phyloP scores from a whole-genome alignment of 2,888 invertebrate genomes.

The Thera britannica region DNA sequence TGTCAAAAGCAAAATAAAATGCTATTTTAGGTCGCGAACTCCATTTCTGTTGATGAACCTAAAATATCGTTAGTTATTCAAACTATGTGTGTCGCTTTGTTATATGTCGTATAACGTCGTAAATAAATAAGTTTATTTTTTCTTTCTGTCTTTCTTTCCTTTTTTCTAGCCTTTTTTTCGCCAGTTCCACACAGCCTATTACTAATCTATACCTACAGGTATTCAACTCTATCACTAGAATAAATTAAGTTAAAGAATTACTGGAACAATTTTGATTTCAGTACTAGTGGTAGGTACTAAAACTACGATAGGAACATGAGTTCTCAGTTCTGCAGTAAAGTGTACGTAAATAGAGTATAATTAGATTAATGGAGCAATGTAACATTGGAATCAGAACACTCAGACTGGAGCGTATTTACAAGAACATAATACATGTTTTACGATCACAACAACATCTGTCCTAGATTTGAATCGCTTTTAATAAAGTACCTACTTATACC shows the following conservation, averaged over 20 bases:
- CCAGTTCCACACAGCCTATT: no score
- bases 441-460: slow-evolving; percentile 50
- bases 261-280: neutral
- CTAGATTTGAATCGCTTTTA: slow-evolving; percentile 45
- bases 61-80: no score
- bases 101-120: no score
- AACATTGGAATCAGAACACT: slow-evolving; percentile 43
- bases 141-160: no score
- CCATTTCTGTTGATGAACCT: no score
- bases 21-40: no score
- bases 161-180: no score
- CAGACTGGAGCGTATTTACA: slow-evolving; percentile 50
- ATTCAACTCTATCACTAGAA: no score
- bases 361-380: slow-evolving; percentile 32
- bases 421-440: slow-evolving; percentile 54
- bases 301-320: slow-evolving; percentile 1
- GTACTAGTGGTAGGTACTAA: neutral
- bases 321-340: slow-evolving; percentile 8
- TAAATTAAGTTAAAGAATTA: neutral
- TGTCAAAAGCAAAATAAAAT: no score
- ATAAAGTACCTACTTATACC: neutral
- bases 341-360: slow-evolving; percentile 21
- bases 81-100: no score
- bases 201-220: no score
- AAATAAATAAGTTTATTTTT: no score